Base-by-base conservation (phyloP, 92 coral and sea anemone genomes). In the Isaurus tuberculatus region DNA sequence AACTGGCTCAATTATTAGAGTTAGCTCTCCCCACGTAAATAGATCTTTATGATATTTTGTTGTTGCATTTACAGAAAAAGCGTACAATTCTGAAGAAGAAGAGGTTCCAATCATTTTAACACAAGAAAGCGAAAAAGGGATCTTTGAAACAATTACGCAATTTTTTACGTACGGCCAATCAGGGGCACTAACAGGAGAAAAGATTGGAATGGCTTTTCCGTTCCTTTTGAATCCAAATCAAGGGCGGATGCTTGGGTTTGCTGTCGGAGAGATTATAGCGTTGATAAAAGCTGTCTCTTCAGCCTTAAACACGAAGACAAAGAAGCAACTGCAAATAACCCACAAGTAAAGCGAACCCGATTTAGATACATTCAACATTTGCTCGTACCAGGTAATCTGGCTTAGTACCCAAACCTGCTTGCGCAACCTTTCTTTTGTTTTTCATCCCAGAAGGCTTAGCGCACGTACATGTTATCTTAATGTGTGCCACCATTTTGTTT, bases 111-210 rank as follows among this genome's bases (percentile, higher is more conserved):
- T 74, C 30, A 28, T 0, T 31, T 36, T 74, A 5, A 51, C 25
- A 11, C 42, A 30, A 22, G 80, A 74, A 3, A 74, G 51, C 65
- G 66, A 74, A 23, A 74, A n/a, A 32, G 66, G 80, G 5, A 49
- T 74, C 19, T 17, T 51, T 4, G 31, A 74, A n/a, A 65, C 22
- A 6, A 29, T 74, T 4, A 2, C 0, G 0, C 15, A 13, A 11
- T 30, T n/a, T 33, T 17, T 57, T 20, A 19, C 13, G 7, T 74
- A 51, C 51, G 80, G 66, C 13, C 17, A 19, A 4, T 1, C 80
- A 11, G 80, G 80, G 9, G 65, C 44, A 0, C n/a, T 29, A 4
- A 65, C 66, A 14, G 80, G 80, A 8, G 14, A 51, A 17, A 2
- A 27, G 65, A 32, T 53, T 30, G 65, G 66, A 0, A 25, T 49